Conservation (phyloP, 2,888 invertebrate genomes). For the Heliconius charithonia region DNA sequence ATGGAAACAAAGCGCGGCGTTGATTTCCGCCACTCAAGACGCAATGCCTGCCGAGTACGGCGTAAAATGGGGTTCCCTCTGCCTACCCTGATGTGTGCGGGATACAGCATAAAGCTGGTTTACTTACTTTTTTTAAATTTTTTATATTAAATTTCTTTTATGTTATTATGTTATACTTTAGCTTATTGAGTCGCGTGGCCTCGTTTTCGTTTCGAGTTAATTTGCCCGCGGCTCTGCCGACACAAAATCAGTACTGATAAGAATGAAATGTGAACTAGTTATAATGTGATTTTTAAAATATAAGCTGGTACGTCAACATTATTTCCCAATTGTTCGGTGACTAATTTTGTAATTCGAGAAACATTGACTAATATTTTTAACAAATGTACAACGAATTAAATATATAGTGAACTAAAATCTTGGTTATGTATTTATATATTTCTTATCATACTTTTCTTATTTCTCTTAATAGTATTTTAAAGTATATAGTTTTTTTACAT, state of each 20-base stretch:
- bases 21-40: too few relatives aligned
- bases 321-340: not conserved
- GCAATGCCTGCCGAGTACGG: too few relatives aligned
- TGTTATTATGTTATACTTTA: not conserved
- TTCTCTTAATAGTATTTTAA: too few relatives aligned
- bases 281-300: slow-evolving; percentile 15
- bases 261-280: slow-evolving; percentile 14
- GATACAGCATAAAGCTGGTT: too few relatives aligned
- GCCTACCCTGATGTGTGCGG: too few relatives aligned
- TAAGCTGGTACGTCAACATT: not conserved
- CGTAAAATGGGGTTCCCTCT: too few relatives aligned
- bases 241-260: slow-evolving; percentile 16
- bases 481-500: too few relatives aligned
- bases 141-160: not conserved
- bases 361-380: not conserved
- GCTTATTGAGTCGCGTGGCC: slow-evolving; percentile 10
- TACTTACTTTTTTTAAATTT: too few relatives aligned
- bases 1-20: too few relatives aligned
- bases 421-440: not conserved
- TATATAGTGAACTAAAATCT: not conserved
- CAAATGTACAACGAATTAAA: not conserved
- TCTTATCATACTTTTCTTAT: too few relatives aligned
- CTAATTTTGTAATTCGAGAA: not conserved
- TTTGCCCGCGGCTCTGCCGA: slow-evolving; percentile 17
- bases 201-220: slow-evolving; percentile 14